Conservation (phyloP, 2,888 invertebrate species). For the Saturnia japonica region DNA sequence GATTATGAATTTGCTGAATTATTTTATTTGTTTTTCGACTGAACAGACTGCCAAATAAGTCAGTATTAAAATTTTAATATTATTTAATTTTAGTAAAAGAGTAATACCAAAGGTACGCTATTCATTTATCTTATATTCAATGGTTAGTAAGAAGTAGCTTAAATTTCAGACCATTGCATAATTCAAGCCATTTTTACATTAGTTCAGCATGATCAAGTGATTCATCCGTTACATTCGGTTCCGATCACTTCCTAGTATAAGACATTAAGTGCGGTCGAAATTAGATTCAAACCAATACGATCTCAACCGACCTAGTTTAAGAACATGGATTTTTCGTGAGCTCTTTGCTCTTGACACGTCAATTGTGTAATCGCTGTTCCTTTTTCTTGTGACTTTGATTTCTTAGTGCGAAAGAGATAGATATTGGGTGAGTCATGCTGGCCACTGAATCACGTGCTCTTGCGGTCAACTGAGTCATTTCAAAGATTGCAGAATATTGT, state of each 20-base stretch:
- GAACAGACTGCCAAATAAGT: no score
- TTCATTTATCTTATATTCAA: background rate
- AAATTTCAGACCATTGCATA: conserved; percentile 37
- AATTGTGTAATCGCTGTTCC: conserved; percentile 27
- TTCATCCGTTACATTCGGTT: conserved; percentile 22
- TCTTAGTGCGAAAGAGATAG: conserved; percentile 37
- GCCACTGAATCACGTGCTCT: conserved; percentile 48
- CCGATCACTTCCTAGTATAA: conserved; percentile 41
- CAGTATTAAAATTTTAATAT: no score
- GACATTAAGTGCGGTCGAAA: conserved; percentile 38
- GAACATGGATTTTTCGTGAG: conserved; percentile 26
- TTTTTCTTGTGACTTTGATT: conserved; percentile 28
- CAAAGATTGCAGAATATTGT: conserved; percentile 46
- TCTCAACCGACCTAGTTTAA: conserved; percentile 40
- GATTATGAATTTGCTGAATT: no score
- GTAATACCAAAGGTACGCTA: background rate
- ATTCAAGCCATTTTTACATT: conserved; percentile 26
- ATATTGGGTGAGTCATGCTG: conserved; percentile 49
- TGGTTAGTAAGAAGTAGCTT: background rate
- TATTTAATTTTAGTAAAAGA: background rate
- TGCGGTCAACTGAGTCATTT: conserved; percentile 15
- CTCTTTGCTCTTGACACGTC: conserved; percentile 23
- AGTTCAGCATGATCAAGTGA: conserved; percentile 14
- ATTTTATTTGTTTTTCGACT: no score
- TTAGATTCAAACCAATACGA: conserved; percentile 48